Base-by-base conservation (phyloP, 2,797 vertebrate species). In the Pipistrellus pipistrellus region DNA sequence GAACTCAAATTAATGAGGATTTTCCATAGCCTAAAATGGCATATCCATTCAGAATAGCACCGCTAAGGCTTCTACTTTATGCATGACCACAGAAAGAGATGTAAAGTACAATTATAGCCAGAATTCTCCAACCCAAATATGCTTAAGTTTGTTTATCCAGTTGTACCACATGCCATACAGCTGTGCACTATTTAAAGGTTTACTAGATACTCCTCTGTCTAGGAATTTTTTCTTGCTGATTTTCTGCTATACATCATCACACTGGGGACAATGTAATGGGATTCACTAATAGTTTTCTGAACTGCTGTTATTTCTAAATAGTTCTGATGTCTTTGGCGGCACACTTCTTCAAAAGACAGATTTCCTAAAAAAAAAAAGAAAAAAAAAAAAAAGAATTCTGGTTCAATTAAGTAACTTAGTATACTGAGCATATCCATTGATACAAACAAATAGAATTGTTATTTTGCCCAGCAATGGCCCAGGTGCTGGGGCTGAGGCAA, bases 111-210 rank as follows among this genome's bases (percentile, higher is more conserved):
- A 30, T 95, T 93, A 81, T 9, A 96, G 48, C 55, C 38, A 48
- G 59, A 85, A 94, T 85, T 83, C 91, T 83, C 46, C 32, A 93
- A 32, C 38, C 38, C 89, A 81, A 92, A 77, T 76, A 62, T 93
- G 62, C 82, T 93, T 90, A 81, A 73, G 53, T 90, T 73, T 96
- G 72, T 97, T 97, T 95, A 94, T 82, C 85, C 91, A 92, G 87
- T 88, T 12, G 3, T 2, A 38, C n/a, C 59, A 90, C 78, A 71
- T 81, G 88, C 66, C 68, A 84, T 88, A 94, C 93, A 96, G 93
- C 71, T 93, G 88, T 4, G 0, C 85, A 93, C 91, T 95, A 92
- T 95, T 95, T 97, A 73, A 71, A 95, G 11, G 91, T 27, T 95
- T 96, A 46, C 77, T 95, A 73, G 85, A 85, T n/a, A 69, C 75